phyloP scores from a whole-genome alignment of 2,888 invertebrate species.

The Scaptomyza caliginosa region DNA sequence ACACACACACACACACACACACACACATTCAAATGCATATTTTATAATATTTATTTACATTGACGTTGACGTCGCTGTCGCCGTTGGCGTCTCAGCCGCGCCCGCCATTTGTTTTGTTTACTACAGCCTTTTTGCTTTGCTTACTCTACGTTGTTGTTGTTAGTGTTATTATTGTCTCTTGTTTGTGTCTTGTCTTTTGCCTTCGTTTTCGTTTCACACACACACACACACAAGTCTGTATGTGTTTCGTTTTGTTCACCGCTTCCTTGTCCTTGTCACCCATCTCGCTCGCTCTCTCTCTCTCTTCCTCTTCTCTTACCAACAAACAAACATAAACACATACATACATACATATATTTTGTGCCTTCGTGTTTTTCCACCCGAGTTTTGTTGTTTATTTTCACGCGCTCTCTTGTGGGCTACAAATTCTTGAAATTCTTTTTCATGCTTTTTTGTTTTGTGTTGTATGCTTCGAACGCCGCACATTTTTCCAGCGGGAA shows the following conservation, averaged over 20 bases:
- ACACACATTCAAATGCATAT: slow-evolving; percentile 45
- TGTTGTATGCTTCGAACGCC: slow-evolving; percentile 20
- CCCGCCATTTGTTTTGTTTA: slow-evolving; percentile 63
- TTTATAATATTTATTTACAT: slow-evolving; percentile 76
- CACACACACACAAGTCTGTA: slow-evolving; percentile 7
- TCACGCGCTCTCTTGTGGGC: slow-evolving; percentile 59
- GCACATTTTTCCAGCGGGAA: slow-evolving; percentile 77
- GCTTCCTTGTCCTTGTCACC: slow-evolving; percentile 59
- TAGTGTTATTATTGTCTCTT: slow-evolving; percentile 52
- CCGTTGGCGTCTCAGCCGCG: slow-evolving; percentile 37
- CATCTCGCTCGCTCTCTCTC: too few species aligned
- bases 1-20: slow-evolving; percentile 24
- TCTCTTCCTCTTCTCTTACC: slow-evolving; percentile 22
- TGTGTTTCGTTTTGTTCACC: slow-evolving; percentile 61
- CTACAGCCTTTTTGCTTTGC: slow-evolving; percentile 48
- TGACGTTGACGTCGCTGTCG: slow-evolving; percentile 44
- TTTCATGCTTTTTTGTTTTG: slow-evolving; percentile 28
- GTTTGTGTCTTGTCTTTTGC: slow-evolving; percentile 60
- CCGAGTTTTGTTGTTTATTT: slow-evolving; percentile 55
- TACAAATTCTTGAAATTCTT: slow-evolving; percentile 77
- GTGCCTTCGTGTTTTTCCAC: slow-evolving; percentile 55
- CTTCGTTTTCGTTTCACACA: slow-evolving; percentile 53
- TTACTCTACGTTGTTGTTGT: slow-evolving; percentile 23
- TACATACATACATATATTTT: slow-evolving; percentile 15
- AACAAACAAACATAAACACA: slow-evolving; percentile 5